Conservation (phyloP, 2,797 vertebrate genomes). For the Myotis myotis region DNA sequence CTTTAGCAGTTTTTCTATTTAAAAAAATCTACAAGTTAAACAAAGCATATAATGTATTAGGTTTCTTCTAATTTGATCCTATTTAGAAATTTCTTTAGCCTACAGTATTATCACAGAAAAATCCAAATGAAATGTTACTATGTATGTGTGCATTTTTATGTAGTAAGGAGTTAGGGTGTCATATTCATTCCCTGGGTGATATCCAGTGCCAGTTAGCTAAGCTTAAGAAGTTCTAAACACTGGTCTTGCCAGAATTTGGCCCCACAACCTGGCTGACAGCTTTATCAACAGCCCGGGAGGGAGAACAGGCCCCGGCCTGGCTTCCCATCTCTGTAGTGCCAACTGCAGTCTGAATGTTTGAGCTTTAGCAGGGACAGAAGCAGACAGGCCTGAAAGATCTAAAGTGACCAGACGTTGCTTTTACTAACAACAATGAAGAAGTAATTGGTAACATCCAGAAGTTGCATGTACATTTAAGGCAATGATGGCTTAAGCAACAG, state of each 20-base stretch:
- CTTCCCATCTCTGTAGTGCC: neutral
- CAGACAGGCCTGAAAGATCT: slow-evolving; percentile 16
- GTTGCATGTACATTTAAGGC: slow-evolving; percentile 24
- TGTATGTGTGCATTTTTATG: neutral
- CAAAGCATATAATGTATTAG: neutral
- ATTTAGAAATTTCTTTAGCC: neutral
- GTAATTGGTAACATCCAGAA: neutral
- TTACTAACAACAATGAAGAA: neutral
- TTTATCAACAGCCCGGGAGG: slow-evolving; percentile 59
- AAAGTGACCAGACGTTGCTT: slow-evolving; percentile 32
- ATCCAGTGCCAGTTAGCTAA: slow-evolving; percentile 24
- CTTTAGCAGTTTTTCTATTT: neutral
- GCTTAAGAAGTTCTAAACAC: slow-evolving; percentile 44
- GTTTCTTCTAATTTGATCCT: neutral
- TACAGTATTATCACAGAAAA: neutral
- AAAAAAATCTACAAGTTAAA: neutral
- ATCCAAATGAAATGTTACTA: neutral
- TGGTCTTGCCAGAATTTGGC: slow-evolving; percentile 48
- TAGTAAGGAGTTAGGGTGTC: neutral
- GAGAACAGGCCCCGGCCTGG: slow-evolving; percentile 27
- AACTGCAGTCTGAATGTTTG: slow-evolving; percentile 54
- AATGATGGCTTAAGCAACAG: neutral
- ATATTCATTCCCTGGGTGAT: neutral
- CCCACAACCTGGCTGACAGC: slow-evolving; percentile 64
- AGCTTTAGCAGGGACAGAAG: slow-evolving; percentile 47